Conservation (phyloP, 1,140 invertebrate species). For the Ceratina japonica region DNA sequence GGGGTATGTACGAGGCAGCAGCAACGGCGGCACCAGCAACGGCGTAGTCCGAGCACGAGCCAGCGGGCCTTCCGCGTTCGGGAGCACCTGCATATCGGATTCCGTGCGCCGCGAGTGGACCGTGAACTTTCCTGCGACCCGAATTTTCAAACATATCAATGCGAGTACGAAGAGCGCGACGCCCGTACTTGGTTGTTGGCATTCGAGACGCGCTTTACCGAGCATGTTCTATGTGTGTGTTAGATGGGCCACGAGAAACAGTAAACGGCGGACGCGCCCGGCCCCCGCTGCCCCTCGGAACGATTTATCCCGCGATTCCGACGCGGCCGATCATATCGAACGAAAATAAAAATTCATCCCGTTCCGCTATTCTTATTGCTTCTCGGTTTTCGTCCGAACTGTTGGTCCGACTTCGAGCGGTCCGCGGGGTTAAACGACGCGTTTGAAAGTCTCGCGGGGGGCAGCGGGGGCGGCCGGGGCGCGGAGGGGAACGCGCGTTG, state of each 20-base stretch:
- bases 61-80: not conserved
- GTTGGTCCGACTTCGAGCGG: too few relatives aligned
- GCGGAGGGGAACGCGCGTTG: too few relatives aligned
- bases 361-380: too few relatives aligned
- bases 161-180: conserved; percentile 42
- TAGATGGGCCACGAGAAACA: conserved; percentile 13
- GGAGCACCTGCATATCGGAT: conserved; percentile 5
- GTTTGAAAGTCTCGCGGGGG: too few relatives aligned
- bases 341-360: too few relatives aligned
- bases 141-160: conserved; percentile 76
- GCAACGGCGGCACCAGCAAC: too few relatives aligned
- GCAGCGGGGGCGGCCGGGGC: too few relatives aligned
- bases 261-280: not conserved
- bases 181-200: conserved; percentile 26
- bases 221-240: not conserved
- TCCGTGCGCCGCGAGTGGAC: not conserved
- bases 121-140: conserved; percentile 58
- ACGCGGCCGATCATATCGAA: too few relatives aligned
- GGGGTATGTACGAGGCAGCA: too few relatives aligned
- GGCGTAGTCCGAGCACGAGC: not conserved
- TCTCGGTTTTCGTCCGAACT: too few relatives aligned
- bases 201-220: conserved; percentile 17
- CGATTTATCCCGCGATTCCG: too few relatives aligned
- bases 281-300: too few relatives aligned
- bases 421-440: not conserved